Conservation (phyloP, 2,113 vertebrate species). For the Oryzias melastigma region DNA sequence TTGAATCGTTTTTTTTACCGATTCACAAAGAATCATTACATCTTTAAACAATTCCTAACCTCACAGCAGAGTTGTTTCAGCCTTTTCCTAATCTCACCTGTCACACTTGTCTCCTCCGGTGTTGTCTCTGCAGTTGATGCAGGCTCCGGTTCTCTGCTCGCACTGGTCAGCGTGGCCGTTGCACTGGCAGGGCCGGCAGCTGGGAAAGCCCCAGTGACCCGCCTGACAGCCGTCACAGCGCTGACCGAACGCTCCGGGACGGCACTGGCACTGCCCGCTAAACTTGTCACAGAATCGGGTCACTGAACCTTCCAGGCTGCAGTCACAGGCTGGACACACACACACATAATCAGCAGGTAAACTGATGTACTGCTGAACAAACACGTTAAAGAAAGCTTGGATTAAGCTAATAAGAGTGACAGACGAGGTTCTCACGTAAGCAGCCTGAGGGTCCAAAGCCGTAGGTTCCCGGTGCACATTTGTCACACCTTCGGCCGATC, state of each 20-base stretch:
- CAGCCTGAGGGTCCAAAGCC: slow-evolving; percentile 90
- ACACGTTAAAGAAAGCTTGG: not conserved
- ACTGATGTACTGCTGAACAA: not conserved
- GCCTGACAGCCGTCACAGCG: slow-evolving; percentile 87
- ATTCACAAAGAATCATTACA: no score
- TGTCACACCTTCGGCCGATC: slow-evolving; percentile 84
- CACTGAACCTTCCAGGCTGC: slow-evolving; percentile 84
- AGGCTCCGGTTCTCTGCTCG: slow-evolving; percentile 82
- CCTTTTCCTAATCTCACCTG: slow-evolving; percentile 70
- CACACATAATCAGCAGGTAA: not conserved
- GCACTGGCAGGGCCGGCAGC: slow-evolving; percentile 87
- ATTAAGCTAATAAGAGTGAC: not conserved
- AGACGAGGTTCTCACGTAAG: slow-evolving; percentile 75
- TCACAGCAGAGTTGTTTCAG: not conserved
- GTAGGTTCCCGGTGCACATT: slow-evolving; percentile 85
- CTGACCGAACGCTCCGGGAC: slow-evolving; percentile 82
- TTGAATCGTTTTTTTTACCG: no score
- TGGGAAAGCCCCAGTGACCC: slow-evolving; percentile 94
- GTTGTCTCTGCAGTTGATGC: slow-evolving; percentile 87
- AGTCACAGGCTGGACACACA: slow-evolving; percentile 83
- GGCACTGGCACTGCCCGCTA: slow-evolving; percentile 89
- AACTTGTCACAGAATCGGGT: slow-evolving; percentile 82
- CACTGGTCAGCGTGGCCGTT: slow-evolving; percentile 87
- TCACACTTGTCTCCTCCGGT: slow-evolving; percentile 89
- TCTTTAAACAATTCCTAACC: no score